A percentile compares a stretch with the other conserved stretches of the same genome.
Evolutionary conservation across 1,140 invertebrate species (phyloP).

Genomic region (Drosophila fuyamai): DNA sequence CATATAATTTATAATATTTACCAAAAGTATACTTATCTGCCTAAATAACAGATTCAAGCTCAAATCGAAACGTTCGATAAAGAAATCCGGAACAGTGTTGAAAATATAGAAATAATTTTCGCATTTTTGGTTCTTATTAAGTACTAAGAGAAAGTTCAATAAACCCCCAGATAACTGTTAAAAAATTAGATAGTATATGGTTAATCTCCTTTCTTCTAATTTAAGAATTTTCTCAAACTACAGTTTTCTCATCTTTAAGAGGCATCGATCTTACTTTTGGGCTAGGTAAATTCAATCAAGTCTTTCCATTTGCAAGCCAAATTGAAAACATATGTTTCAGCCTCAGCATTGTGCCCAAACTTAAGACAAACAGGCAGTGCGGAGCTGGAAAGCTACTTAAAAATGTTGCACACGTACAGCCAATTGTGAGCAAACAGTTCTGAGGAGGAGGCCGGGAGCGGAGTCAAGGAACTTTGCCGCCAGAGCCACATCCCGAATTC

Average conservation of each 20-base stretch:
- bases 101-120: too few species aligned
- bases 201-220: too few species aligned
- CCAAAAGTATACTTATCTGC: too few species aligned
- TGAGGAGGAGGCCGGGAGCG: background rate
- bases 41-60: too few species aligned
- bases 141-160: too few species aligned
- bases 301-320: slow-evolving; percentile 74
- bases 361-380: slow-evolving; percentile 60
- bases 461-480: slow-evolving; percentile 74
- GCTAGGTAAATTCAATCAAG: slow-evolving; percentile 73
- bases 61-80: too few species aligned
- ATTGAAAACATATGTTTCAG: slow-evolving; percentile 79
- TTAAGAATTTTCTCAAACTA: background rate
- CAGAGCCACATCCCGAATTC: slow-evolving; percentile 65
- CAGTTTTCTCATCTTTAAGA: slow-evolving; percentile 2
- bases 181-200: too few species aligned
- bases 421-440: slow-evolving; percentile 70
- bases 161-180: too few species aligned
- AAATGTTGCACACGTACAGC: slow-evolving; percentile 81
- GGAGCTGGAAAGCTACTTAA: slow-evolving; percentile 71
- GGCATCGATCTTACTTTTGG: slow-evolving; percentile 71
- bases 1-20: too few species aligned
- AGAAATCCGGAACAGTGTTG: too few species aligned
- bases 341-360: slow-evolving; percentile 45
- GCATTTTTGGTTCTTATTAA: too few species aligned